Evolutionary conservation across 2,113 vertebrate genomes (phyloP).

Genomic region (Neolamprologus sp.): DNA sequence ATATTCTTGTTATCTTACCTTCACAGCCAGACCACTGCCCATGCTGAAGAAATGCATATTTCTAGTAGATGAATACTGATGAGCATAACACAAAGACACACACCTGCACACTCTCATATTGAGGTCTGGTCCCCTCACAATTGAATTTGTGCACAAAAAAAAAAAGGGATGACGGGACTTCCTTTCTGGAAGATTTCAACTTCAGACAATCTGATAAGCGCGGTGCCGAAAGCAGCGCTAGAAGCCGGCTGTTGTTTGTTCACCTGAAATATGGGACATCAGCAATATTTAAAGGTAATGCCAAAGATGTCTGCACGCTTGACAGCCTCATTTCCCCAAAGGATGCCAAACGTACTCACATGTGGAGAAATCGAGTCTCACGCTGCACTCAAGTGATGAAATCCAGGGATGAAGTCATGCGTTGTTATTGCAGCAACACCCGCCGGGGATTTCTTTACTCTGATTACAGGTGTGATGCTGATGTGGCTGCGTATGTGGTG

Average conservation of each 20-base stretch:
- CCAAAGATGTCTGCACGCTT: slow-evolving; percentile 20
- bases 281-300: slow-evolving; percentile 50
- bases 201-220: slow-evolving; percentile 47
- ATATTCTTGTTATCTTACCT: slow-evolving; percentile 56
- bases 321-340: slow-evolving; percentile 38
- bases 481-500: background rate
- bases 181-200: slow-evolving; percentile 33
- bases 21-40: slow-evolving; percentile 44
- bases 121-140: background rate
- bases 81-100: slow-evolving; percentile 17
- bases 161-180: slow-evolving; percentile 33
- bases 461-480: slow-evolving; percentile 28
- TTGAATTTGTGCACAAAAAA: slow-evolving; percentile 24
- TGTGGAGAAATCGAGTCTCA: background rate
- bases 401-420: slow-evolving; percentile 14
- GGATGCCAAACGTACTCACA: slow-evolving; percentile 6
- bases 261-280: slow-evolving; percentile 56
- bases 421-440: slow-evolving; percentile 3
- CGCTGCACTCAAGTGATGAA: background rate
- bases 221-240: background rate
- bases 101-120: background rate
- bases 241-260: slow-evolving; percentile 41
- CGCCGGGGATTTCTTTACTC: background rate
- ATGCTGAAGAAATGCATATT: slow-evolving; percentile 40
- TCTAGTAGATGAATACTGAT: slow-evolving; percentile 53